Evolutionary conservation across 2,797 vertebrate genomes (phyloP).

Genomic region (Channallabes apus): DNA sequence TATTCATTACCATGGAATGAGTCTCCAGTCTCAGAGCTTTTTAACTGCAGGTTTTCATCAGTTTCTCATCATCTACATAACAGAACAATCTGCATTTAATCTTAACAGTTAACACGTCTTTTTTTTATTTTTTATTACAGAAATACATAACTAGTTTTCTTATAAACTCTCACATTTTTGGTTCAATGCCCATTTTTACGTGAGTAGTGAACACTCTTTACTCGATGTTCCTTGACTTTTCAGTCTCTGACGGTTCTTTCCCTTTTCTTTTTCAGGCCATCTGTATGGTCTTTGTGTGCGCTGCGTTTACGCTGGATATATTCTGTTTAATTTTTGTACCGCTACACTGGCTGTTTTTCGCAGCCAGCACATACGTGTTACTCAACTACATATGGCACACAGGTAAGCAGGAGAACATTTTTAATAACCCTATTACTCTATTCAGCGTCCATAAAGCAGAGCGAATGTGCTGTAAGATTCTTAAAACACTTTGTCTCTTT

Average conservation of each 20-base stretch:
- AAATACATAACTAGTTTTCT: neutral
- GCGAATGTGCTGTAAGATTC: neutral
- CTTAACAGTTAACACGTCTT: too few relatives aligned
- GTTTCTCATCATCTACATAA: neutral
- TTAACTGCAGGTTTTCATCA: neutral
- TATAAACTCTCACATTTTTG: neutral
- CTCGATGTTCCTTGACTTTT: neutral
- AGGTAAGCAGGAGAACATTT: conserved; percentile 64
- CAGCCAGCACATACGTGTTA: conserved; percentile 81
- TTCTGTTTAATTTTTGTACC: conserved; percentile 84
- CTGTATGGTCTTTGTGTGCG: conserved; percentile 80
- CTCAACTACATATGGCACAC: conserved; percentile 85
- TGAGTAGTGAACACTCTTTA: neutral
- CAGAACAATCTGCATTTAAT: neutral
- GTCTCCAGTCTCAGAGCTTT: neutral
- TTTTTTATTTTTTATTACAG: too few relatives aligned
- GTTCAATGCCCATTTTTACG: neutral
- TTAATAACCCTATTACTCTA: neutral
- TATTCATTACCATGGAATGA: neutral
- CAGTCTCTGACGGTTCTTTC: neutral
- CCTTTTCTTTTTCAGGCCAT: conserved; percentile 69
- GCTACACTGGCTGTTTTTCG: conserved; percentile 83
- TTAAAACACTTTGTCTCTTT: neutral
- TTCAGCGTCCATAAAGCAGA: neutral
- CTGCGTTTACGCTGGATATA: conserved; percentile 81